These are phyloP conservation scores for Campoletis raptor DNA, from an alignment of 2,888 invertebrate species.

Conservation along the genomic window DNA sequence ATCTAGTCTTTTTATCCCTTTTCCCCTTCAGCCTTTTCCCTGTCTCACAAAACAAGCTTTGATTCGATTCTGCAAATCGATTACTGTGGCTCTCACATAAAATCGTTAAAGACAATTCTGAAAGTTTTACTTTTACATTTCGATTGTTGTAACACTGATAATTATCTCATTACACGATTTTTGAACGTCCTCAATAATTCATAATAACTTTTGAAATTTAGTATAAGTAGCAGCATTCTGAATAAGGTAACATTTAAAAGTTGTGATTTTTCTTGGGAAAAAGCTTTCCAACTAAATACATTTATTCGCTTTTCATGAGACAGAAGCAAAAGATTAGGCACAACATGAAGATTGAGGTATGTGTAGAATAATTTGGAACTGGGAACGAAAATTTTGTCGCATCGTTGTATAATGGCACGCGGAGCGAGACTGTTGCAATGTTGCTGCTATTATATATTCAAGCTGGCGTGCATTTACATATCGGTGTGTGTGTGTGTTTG, in stretches of 20 bases:
- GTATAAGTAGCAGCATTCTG: neutral
- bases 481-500: neutral
- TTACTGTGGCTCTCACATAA: neutral
- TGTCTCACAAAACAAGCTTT: constrained; percentile 7
- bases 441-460: constrained; percentile 21
- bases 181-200: neutral
- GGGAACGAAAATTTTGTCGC: neutral
- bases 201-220: neutral
- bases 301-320: neutral
- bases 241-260: neutral
- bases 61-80: constrained; percentile 19
- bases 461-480: neutral
- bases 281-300: neutral
- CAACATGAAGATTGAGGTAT: constrained; percentile 1
- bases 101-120: neutral
- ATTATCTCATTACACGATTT: neutral
- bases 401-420: constrained; percentile 11
- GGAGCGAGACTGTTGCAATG: constrained; percentile 18
- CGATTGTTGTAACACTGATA: neutral
- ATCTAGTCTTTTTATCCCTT: constrained; percentile 11
- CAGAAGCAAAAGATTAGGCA: neutral
- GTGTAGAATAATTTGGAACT: neutral
- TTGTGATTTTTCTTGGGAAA: neutral
- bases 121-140: neutral
- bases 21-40: neutral